phyloP scores from a whole-genome alignment of 2,113 vertebrate species.

The Cercocebus atys region DNA sequence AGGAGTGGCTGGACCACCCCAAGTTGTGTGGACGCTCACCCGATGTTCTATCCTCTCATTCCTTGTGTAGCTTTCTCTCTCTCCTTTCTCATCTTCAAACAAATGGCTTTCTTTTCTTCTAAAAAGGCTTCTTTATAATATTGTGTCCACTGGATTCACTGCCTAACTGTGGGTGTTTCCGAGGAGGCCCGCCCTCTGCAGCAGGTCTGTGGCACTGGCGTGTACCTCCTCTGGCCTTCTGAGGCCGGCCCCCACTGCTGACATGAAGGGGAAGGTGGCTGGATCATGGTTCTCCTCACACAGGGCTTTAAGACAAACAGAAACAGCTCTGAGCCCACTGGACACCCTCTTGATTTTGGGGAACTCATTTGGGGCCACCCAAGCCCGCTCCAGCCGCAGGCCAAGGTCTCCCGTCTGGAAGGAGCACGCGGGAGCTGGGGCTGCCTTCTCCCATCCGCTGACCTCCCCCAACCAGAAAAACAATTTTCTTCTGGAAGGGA shows the following conservation, averaged over 20 bases:
- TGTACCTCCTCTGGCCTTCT: too few species aligned
- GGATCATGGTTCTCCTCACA: fast-evolving
- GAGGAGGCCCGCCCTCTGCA: neutral
- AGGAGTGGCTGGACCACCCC: too few species aligned
- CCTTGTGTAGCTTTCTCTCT: too few species aligned
- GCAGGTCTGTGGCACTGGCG: too few species aligned
- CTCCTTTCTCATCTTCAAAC: neutral
- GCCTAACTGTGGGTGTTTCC: neutral
- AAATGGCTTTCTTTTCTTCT: neutral
- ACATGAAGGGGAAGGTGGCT: neutral
- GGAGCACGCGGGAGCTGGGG: neutral
- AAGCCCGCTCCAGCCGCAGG: fast-evolving
- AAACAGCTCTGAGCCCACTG: neutral
- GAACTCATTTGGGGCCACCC: neutral
- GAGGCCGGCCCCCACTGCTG: fast-evolving
- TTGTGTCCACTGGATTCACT: fast-evolving
- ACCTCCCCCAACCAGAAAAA: neutral
- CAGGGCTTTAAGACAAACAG: too few species aligned
- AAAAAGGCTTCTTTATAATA: neutral
- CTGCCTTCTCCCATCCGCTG: neutral
- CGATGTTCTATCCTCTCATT: neutral
- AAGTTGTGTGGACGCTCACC: too few species aligned
- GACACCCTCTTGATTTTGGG: neutral
- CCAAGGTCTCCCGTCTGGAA: neutral
- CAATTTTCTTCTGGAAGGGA: neutral